These are phyloP conservation scores for Orycteropus afer DNA, from an alignment of 2,113 vertebrate genomes.

Conservation along the genomic window DNA sequence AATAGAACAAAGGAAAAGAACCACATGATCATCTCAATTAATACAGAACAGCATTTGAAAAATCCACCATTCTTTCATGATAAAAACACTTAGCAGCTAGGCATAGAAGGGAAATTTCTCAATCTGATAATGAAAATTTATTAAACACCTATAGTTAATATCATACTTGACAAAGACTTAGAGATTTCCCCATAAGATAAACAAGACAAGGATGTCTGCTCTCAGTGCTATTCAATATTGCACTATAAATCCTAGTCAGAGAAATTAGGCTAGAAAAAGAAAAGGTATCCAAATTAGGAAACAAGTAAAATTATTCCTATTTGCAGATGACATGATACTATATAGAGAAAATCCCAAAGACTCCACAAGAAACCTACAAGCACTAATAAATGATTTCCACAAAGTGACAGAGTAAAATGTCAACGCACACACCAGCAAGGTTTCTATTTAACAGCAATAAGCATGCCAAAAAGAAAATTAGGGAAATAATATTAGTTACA, in stretches of 20 bases:
- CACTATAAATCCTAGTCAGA: no score
- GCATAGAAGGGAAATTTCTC: neutral
- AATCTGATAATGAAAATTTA: neutral
- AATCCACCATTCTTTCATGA: neutral
- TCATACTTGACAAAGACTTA: neutral
- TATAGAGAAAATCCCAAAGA: neutral
- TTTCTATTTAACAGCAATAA: neutral
- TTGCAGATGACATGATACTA: neutral
- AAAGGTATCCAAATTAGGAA: neutral
- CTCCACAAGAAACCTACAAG: neutral
- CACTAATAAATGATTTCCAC: no score
- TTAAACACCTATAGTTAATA: neutral
- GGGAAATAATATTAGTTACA: neutral
- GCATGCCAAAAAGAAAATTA: neutral
- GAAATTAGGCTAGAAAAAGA: neutral
- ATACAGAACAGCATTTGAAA: neutral
- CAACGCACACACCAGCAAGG: neutral
- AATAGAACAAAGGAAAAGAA: neutral
- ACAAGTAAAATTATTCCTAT: neutral
- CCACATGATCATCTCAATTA: neutral
- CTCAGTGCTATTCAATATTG: neutral
- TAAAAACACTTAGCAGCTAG: neutral
- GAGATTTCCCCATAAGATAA: neutral
- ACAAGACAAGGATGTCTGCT: neutral
- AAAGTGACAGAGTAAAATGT: neutral